Conservation (phyloP, 2,888 invertebrate species). For the Sinopyrophorus schimmeli region DNA sequence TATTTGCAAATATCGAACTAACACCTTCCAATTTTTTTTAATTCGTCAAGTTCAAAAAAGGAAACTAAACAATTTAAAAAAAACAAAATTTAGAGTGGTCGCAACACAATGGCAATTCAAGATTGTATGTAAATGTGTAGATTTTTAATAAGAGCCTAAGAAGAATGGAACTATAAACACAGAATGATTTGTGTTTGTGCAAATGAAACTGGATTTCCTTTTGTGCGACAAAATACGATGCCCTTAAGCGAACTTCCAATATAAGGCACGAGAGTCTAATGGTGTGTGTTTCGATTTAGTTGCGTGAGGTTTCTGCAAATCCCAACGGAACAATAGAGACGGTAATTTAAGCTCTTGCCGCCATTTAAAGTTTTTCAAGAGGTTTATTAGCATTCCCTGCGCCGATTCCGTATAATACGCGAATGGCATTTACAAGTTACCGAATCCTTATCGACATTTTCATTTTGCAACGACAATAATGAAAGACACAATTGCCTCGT, state of each 20-base stretch:
- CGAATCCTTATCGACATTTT: constrained; percentile 32
- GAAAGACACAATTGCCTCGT: constrained; percentile 31
- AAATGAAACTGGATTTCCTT: constrained; percentile 19
- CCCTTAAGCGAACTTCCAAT: constrained; percentile 18
- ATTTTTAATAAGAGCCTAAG: no score
- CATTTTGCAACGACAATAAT: constrained; percentile 26
- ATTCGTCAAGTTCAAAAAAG: no score
- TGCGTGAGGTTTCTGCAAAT: constrained; percentile 21
- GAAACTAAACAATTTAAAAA: no score
- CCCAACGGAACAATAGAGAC: constrained; percentile 32
- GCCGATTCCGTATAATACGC: constrained; percentile 24
- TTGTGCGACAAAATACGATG: constrained; percentile 23
- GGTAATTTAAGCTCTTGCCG: constrained; percentile 33
- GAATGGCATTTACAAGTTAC: constrained; percentile 33
- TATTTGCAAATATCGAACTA: no score
- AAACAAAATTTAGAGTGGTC: no score
- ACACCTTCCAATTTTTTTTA: no score
- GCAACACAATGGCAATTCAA: no score
- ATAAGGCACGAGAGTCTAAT: constrained; percentile 31
- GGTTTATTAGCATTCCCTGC: constrained; percentile 36
- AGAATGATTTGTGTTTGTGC: constrained; percentile 13
- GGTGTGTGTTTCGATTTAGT: constrained; percentile 23
- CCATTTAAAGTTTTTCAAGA: constrained; percentile 34
- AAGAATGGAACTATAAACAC: no score
- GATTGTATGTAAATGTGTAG: no score